Evolutionary conservation across 2,113 vertebrate species (phyloP).

Genomic region (Heteronetta atricapilla): DNA sequence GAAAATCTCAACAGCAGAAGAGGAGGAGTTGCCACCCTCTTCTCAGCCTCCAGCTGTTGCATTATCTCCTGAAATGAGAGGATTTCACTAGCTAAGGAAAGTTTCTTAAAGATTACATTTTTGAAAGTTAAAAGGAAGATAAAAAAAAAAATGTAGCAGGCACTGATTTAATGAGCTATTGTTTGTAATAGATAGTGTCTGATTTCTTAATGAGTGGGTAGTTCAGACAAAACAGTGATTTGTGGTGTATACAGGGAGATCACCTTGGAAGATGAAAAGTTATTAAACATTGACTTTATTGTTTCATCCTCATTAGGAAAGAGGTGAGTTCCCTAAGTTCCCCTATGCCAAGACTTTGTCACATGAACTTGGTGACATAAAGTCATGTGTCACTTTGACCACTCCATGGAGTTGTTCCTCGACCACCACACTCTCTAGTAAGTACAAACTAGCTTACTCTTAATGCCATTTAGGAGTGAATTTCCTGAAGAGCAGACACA

Average conservation of each 20-base stretch:
- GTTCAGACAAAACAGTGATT: neutral
- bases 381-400: accelerated
- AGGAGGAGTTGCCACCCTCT: too few species aligned
- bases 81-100: neutral
- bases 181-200: neutral
- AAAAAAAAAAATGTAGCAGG: neutral
- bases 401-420: neutral
- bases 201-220: neutral
- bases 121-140: neutral
- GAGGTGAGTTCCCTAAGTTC: neutral
- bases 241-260: neutral
- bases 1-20: neutral
- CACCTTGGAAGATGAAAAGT: neutral
- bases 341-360: accelerated
- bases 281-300: neutral
- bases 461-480: neutral
- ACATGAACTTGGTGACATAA: neutral
- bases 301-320: neutral
- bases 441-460: neutral
- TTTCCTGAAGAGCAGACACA: neutral
- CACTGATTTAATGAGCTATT: neutral
- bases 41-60: too few species aligned
- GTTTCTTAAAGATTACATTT: neutral
- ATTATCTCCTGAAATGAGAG: neutral
- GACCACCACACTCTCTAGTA: accelerated